Base-by-base conservation (phyloP, 2,113 vertebrate species). In the Podarcis raffonei region DNA sequence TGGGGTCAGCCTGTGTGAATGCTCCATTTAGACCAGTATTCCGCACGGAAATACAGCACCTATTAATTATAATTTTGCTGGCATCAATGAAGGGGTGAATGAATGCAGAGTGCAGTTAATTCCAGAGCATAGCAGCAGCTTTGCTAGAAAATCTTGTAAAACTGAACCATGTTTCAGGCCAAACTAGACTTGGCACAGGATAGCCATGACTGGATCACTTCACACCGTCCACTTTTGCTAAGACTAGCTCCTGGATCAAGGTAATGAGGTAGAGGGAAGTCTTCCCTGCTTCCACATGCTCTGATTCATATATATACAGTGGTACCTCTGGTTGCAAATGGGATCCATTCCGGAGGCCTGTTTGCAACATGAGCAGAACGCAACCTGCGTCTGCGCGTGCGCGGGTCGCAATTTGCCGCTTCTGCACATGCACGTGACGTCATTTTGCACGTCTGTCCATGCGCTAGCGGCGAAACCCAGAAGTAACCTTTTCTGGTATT, bases 11-110 rank as follows among this genome's bases (percentile, higher is more conserved):
- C 48, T 23, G 22, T 69, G 42, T 69, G 42, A 57, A 80, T 80
- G 15, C 65, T 53, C 57, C 88, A 1, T 18, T 1, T 68, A 0
- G 18, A 0, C 0, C 5, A 18, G 18, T 1, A 37, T 0, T 85
- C 39, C 25, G 77, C 37, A 76, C 1, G 6, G 8, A 78, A 78
- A 27, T 15, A 22, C 30, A n/a, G 6, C 30, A 42, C 37, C 32
- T 32, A 11, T 71, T 37, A 2, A 35, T 75, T 2, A 85, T 59
- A 30, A 22, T n/a, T 74, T 66, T 35, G 37, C 12, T 11, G 39
- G 59, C 3, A 53, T 27, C 25, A n/a, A 27, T 18, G 42, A 42
- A 76, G 2, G 48, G 48, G 48, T 27, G n/a, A n/a, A 32, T 18
- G 42, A 42, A 27, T 22, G 62, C 37, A 75, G 27, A 27, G 27